phyloP scores from a whole-genome alignment of 92 coral and sea anemone genomes.

The Heteractis magnifica region DNA sequence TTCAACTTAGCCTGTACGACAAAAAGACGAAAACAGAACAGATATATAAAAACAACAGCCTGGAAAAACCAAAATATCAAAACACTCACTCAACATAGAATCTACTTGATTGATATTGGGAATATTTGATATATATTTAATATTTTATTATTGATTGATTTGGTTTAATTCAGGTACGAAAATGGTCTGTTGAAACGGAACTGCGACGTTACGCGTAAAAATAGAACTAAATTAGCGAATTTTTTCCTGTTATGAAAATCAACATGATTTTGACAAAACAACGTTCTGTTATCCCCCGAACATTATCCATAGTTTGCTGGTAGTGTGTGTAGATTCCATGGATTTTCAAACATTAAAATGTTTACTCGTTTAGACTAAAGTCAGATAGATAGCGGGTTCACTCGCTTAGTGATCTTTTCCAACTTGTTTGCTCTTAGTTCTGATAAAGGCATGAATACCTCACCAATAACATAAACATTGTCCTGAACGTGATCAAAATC shows the following conservation, averaged over 20 bases:
- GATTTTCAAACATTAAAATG: background rate
- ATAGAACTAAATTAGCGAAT: background rate
- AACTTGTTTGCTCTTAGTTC: conserved; percentile 87
- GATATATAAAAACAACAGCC: background rate
- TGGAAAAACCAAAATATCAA: background rate
- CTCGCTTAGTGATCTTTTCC: conserved; percentile 78
- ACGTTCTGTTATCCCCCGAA: background rate
- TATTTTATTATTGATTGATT: background rate
- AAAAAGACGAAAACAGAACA: too few relatives aligned
- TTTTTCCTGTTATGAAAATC: conserved; percentile 11
- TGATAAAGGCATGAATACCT: conserved; percentile 80
- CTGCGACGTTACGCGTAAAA: background rate
- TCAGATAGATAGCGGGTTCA: conserved; percentile 76
- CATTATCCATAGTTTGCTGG: background rate
- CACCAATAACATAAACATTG: conserved; percentile 88
- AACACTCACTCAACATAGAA: background rate
- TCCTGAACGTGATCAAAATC: conserved; percentile 95
- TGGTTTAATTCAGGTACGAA: background rate
- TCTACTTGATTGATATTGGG: background rate
- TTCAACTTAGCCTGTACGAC: too few relatives aligned
- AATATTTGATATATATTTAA: background rate
- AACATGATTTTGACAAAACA: background rate
- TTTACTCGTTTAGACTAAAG: background rate
- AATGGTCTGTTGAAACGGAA: background rate
- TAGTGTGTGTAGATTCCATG: background rate